Evolutionary conservation across 2,888 invertebrate genomes (phyloP).

Genomic region (Melangyna quadrimaculata): DNA sequence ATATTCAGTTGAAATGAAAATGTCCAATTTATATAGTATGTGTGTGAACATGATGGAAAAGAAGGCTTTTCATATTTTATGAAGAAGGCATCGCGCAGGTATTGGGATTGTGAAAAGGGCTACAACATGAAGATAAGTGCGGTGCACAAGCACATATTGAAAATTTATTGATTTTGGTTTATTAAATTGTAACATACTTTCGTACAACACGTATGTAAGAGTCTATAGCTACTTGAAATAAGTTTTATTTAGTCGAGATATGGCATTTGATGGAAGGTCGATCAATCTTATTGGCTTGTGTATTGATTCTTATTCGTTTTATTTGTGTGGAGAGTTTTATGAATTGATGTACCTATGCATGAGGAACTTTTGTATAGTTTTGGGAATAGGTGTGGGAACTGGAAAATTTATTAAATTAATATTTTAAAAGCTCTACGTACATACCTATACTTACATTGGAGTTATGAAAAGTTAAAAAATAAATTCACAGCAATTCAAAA

Average conservation of each 20-base stretch:
- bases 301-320: not conserved
- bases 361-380: not conserved
- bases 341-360: too few relatives aligned
- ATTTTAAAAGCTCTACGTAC: too few relatives aligned
- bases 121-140: not conserved
- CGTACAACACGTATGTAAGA: not conserved
- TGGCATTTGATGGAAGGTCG: not conserved
- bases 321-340: not conserved
- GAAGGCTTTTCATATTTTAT: constrained; percentile 17
- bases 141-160: not conserved
- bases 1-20: constrained; percentile 27
- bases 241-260: constrained; percentile 12
- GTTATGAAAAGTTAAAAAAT: too few relatives aligned
- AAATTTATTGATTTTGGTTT: constrained; percentile 25
- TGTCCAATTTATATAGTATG: not conserved
- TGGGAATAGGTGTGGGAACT: not conserved
- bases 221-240: not conserved
- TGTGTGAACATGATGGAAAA: constrained; percentile 9
- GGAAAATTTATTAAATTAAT: not conserved
- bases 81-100: not conserved
- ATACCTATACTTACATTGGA: too few relatives aligned
- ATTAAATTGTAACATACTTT: constrained; percentile 26
- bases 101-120: not conserved
- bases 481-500: too few relatives aligned
- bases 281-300: constrained; percentile 13